A percentile compares a stretch with the other conserved stretches of the same genome.
phyloP scores from a whole-genome alignment of 2,113 vertebrate species.

The Sterrhoptilus dennistouni region DNA sequence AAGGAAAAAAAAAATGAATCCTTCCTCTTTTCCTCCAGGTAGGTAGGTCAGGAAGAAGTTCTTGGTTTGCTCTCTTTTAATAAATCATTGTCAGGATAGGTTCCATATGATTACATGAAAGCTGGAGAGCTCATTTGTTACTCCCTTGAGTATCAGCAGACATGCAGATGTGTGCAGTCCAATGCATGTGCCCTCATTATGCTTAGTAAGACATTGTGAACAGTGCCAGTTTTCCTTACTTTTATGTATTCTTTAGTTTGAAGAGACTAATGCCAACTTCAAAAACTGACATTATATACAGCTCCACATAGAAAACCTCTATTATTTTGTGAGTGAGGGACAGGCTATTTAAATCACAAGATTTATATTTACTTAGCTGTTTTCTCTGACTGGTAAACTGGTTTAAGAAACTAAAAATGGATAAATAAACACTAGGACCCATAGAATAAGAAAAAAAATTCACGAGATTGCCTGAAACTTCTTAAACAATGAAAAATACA shows the following conservation, averaged over 20 bases:
- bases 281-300: neutral
- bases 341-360: neutral
- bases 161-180: constrained; percentile 41
- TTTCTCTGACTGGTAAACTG: neutral
- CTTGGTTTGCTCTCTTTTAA: neutral
- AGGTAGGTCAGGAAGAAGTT: constrained; percentile 39
- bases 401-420: neutral
- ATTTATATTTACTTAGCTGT: neutral
- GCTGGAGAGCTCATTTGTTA: constrained; percentile 35
- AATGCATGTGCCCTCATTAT: neutral
- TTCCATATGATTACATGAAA: constrained; percentile 58
- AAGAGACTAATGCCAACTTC: neutral
- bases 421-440: neutral
- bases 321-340: neutral
- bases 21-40: constrained; percentile 29
- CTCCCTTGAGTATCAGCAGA: neutral
- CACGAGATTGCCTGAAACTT: neutral
- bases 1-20: neutral
- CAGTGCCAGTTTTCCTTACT: neutral
- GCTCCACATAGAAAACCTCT: neutral
- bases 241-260: neutral
- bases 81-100: constrained; percentile 57
- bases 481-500: neutral
- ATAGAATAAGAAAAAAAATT: neutral
- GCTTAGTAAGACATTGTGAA: neutral